phyloP scores from a whole-genome alignment of 2,113 vertebrate genomes.

The Strix aluco region DNA sequence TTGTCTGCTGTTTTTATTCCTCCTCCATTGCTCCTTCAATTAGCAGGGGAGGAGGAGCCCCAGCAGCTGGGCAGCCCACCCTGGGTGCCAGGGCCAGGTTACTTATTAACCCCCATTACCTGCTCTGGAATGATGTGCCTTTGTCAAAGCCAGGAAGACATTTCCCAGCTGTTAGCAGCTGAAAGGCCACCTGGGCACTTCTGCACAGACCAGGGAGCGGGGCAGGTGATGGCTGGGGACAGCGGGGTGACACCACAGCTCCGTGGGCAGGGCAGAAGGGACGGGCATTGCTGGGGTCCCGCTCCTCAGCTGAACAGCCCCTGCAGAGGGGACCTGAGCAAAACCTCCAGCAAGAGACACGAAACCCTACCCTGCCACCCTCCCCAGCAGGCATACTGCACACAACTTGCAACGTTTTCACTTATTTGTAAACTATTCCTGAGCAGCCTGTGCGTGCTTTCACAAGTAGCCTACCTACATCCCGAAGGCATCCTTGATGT shows the following conservation, averaged over 20 bases:
- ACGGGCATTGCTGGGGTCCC: background rate
- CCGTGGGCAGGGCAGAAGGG: background rate
- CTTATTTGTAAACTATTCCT: background rate
- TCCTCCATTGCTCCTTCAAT: background rate
- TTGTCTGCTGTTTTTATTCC: background rate
- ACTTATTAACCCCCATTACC: background rate
- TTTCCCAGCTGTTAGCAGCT: background rate
- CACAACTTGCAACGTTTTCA: rapidly evolving
- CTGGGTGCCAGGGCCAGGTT: background rate
- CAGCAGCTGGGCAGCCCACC: background rate
- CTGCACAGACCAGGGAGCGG: background rate
- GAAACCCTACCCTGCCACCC: background rate
- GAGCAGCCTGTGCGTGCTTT: background rate
- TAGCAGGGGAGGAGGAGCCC: background rate
- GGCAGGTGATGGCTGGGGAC: background rate
- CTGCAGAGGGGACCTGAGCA: background rate
- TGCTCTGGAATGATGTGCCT: background rate
- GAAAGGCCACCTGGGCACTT: background rate
- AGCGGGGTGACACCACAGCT: background rate
- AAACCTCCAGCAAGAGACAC: background rate
- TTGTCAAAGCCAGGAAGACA: background rate
- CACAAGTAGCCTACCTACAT: background rate
- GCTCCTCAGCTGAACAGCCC: no score
- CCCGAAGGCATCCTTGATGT: background rate
- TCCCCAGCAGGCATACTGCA: background rate